Percentiles rank a stretch among this genome's conserved stretches.
These are phyloP conservation scores for Hippocampus comes DNA, from an alignment of 2,113 vertebrate genomes.

Conservation along the genomic window DNA sequence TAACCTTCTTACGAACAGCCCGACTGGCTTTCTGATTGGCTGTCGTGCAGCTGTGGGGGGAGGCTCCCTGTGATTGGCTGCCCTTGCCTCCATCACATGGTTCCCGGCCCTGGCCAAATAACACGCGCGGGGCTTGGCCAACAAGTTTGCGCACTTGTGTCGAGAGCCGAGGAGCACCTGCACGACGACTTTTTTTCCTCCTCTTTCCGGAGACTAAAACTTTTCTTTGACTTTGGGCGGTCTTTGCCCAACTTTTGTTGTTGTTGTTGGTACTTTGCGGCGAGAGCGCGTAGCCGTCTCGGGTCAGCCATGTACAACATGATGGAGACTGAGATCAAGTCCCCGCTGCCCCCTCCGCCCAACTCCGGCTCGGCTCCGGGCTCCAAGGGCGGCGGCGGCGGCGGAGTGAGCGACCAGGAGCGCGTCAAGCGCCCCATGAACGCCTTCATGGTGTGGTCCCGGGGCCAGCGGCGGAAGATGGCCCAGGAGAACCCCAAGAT, in stretches of 20 bases:
- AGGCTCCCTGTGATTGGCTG: slow-evolving; percentile 82
- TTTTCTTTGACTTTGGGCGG: slow-evolving; percentile 14
- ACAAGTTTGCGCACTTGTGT: slow-evolving; percentile 76
- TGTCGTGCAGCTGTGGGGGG: slow-evolving; percentile 23
- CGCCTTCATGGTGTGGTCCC: slow-evolving; percentile 99
- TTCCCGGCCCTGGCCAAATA: slow-evolving; percentile 65
- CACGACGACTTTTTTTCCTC: background rate
- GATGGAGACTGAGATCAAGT: slow-evolving; percentile 93
- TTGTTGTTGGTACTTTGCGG: slow-evolving; percentile 21
- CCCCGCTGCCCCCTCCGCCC: slow-evolving; percentile 80
- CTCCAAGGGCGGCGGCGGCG: slow-evolving; percentile 64
- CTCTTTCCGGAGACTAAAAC: background rate
- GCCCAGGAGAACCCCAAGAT: slow-evolving; percentile 98
- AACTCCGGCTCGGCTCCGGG: slow-evolving; percentile 75
- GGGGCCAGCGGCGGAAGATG: slow-evolving; percentile 95
- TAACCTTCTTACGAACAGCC: background rate
- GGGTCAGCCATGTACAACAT: slow-evolving; percentile 86
- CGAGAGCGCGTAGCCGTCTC: slow-evolving; percentile 7
- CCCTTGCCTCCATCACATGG: slow-evolving; percentile 74
- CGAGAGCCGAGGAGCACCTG: slow-evolving; percentile 56
- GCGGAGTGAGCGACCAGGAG: slow-evolving; percentile 82
- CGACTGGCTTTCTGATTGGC: slow-evolving; percentile 37
- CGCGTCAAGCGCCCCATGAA: slow-evolving; percentile 97
- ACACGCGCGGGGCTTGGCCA: slow-evolving; percentile 66
- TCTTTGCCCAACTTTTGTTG: slow-evolving; percentile 41